phyloP scores from a whole-genome alignment of 2,797 vertebrate species.

The Nannoperca australis region DNA sequence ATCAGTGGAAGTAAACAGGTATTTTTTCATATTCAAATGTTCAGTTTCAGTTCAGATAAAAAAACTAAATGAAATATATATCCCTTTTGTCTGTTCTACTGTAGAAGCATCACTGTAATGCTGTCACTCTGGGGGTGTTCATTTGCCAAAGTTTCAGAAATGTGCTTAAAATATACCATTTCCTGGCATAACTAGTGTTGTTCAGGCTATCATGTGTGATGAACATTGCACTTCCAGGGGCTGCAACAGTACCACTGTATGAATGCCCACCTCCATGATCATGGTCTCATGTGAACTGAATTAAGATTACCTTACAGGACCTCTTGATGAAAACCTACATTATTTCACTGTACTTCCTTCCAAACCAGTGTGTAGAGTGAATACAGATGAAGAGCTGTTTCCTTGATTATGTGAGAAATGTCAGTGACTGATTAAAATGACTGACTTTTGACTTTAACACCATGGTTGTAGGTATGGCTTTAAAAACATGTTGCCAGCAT shows the following conservation, averaged over 20 bases:
- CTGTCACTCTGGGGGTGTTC: neutral
- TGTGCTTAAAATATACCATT: neutral
- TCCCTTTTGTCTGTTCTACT: neutral
- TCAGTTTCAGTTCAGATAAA: too few species aligned
- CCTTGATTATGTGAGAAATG: neutral
- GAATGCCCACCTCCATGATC: neutral
- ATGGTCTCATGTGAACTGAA: neutral
- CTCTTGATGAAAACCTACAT: neutral
- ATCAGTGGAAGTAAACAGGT: neutral
- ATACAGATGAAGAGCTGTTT: neutral
- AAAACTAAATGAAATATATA: neutral
- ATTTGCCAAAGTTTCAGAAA: neutral
- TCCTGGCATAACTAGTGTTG: neutral
- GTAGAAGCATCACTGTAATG: neutral
- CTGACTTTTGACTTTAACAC: neutral
- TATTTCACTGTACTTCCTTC: neutral
- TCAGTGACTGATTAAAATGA: neutral
- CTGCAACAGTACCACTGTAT: neutral
- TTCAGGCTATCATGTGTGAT: neutral
- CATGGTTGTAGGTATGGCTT: constrained; percentile 1
- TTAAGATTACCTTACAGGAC: neutral
- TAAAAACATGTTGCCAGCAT: neutral
- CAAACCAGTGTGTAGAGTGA: neutral
- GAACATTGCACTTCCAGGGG: neutral
- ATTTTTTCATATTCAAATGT: too few species aligned